Evolutionary conservation across 2,113 vertebrate genomes (phyloP).

Genomic region (Condylura cristata): DNA sequence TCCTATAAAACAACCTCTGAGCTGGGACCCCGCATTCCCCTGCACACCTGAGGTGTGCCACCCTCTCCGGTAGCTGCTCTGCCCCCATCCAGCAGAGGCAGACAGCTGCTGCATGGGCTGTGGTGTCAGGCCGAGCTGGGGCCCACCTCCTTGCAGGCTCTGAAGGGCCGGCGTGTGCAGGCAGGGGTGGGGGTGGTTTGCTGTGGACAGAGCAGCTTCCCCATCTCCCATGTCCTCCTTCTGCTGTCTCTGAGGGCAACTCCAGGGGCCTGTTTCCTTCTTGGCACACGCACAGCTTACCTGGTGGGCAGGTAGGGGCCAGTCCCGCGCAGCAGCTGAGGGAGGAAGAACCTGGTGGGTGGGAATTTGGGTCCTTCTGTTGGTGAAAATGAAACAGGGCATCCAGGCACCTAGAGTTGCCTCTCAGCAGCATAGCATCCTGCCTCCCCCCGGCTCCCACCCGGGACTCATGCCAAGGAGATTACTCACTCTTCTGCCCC

Average conservation of each 20-base stretch:
- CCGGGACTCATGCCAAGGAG: slow-evolving; percentile 50
- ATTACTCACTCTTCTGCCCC: slow-evolving; percentile 42
- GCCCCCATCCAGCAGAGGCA: not conserved
- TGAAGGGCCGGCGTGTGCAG: not conserved
- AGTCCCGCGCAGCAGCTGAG: not conserved
- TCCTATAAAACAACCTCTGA: not conserved
- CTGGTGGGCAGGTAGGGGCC: slow-evolving; percentile 32
- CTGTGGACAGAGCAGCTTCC: not conserved
- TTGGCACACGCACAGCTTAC: not conserved
- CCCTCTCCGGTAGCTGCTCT: not conserved
- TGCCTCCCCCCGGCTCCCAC: not conserved
- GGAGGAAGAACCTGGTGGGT: slow-evolving; percentile 49
- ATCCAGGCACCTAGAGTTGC: slow-evolving; percentile 19
- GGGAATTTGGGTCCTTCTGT: not conserved
- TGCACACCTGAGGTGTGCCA: not conserved
- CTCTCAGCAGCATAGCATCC: not conserved
- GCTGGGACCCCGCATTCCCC: not conserved
- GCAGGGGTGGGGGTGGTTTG: too few relatives aligned
- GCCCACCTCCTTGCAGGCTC: not conserved
- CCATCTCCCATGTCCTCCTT: not conserved
- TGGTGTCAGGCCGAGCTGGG: not conserved
- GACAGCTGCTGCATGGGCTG: not conserved
- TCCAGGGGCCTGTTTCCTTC: not conserved
- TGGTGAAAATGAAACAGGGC: slow-evolving; percentile 23
- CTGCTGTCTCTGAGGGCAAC: not conserved